Percentiles rank a stretch among this genome's conserved stretches.
Evolutionary conservation across 2,797 vertebrate genomes (phyloP).

Genomic region (Gymnothorax javanicus): DNA sequence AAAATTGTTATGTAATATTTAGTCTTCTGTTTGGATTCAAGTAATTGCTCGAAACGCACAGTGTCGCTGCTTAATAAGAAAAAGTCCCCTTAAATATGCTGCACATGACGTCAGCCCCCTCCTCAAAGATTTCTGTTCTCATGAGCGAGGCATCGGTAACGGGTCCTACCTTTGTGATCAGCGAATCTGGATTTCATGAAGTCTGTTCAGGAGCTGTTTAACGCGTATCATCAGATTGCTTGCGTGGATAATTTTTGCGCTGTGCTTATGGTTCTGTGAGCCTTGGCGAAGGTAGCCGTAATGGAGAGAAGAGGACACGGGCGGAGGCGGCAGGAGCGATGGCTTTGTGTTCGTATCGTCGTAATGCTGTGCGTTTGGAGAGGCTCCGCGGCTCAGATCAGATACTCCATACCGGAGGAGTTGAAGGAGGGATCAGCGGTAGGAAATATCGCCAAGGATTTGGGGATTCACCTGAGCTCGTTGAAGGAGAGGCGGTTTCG

Average conservation of each 20-base stretch:
- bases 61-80: constrained; percentile 59
- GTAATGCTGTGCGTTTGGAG: constrained; percentile 37
- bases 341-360: neutral
- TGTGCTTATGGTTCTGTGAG: neutral
- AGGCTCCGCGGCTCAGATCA: constrained; percentile 54
- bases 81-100: neutral
- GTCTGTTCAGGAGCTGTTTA: neutral
- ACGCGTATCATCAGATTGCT: neutral
- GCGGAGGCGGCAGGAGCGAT: neutral
- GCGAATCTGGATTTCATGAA: neutral
- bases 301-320: constrained; percentile 38
- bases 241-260: neutral
- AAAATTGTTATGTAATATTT: no score
- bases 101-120: neutral
- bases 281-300: neutral
- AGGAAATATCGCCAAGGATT: constrained; percentile 71
- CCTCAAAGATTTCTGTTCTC: neutral
- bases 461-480: constrained; percentile 64
- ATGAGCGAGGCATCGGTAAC: neutral
- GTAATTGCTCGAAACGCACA: constrained; percentile 42
- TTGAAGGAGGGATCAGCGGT: constrained; percentile 66
- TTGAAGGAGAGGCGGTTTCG: constrained; percentile 54
- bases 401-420: constrained; percentile 71
- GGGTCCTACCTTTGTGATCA: neutral
- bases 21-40: neutral